Percentiles rank a stretch among this genome's conserved stretches.
These are phyloP conservation scores for Nebria salina DNA, from an alignment of 2,888 invertebrate genomes.

Conservation along the genomic window DNA sequence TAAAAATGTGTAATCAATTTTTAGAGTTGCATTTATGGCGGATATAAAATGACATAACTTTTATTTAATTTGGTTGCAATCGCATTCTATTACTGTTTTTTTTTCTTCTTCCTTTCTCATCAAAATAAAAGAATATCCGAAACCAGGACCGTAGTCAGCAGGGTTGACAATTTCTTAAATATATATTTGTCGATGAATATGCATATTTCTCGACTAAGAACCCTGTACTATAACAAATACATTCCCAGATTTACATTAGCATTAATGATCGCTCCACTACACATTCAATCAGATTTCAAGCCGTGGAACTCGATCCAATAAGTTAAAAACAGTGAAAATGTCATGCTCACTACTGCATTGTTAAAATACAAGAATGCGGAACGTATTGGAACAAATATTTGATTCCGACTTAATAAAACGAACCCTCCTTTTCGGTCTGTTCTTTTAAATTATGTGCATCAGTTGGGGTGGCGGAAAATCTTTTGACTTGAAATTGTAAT, in stretches of 20 bases:
- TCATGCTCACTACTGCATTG: neutral
- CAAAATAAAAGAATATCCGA: neutral
- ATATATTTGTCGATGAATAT: neutral
- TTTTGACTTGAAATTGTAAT: conserved; percentile 36
- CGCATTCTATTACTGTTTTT: conserved; percentile 17
- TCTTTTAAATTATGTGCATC: conserved; percentile 39
- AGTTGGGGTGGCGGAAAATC: conserved; percentile 19
- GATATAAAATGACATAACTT: conserved; percentile 36
- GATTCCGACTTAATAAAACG: conserved; percentile 41
- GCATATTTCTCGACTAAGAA: no score
- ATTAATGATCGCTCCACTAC: neutral
- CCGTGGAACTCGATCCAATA: neutral
- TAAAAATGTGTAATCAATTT: conserved; percentile 42
- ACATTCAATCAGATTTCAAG: neutral
- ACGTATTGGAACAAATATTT: conserved; percentile 41
- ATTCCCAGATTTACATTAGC: no score
- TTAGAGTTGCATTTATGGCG: conserved; percentile 35
- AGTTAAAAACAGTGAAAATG: neutral
- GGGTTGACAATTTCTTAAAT: neutral
- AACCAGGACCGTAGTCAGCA: neutral
- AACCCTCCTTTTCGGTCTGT: conserved; percentile 32
- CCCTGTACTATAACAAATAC: no score
- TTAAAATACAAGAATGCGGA: conserved; percentile 39
- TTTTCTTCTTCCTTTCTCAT: conserved; percentile 25
- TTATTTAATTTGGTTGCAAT: conserved; percentile 36